phyloP scores from a whole-genome alignment of 2,113 vertebrate genomes.

The Dipodomys merriami region DNA sequence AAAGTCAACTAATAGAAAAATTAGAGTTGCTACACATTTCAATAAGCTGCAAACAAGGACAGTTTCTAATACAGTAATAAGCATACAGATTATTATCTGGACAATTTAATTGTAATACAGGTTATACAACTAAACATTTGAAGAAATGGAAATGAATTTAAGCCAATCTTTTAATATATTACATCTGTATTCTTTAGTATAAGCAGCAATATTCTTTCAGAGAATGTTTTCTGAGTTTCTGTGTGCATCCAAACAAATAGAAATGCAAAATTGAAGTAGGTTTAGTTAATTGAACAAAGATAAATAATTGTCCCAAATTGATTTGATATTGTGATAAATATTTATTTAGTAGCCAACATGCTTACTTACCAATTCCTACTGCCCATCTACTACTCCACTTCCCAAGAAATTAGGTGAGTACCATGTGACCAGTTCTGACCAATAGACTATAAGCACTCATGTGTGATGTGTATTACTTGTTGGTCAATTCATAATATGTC shows the following conservation, averaged over 20 bases:
- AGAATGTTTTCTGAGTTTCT: background rate
- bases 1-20: background rate
- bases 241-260: background rate
- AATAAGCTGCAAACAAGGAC: background rate
- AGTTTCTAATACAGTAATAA: background rate
- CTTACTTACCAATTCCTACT: background rate
- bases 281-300: background rate
- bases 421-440: background rate
- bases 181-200: background rate
- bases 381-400: background rate
- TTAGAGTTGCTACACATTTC: background rate
- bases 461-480: background rate
- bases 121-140: background rate
- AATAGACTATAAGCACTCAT: background rate
- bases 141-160: constrained; percentile 32
- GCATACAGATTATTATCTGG: background rate
- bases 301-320: background rate
- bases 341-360: background rate
- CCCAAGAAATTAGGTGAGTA: background rate
- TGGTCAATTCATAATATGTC: background rate
- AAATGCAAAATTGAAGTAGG: background rate
- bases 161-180: background rate
- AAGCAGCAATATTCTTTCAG: background rate
- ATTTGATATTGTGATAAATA: background rate
- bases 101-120: background rate